A percentile compares a stretch with the other conserved stretches of the same genome.
Conservation (phyloP, 2,888 invertebrate species). For the Ditula angustiorana region DNA sequence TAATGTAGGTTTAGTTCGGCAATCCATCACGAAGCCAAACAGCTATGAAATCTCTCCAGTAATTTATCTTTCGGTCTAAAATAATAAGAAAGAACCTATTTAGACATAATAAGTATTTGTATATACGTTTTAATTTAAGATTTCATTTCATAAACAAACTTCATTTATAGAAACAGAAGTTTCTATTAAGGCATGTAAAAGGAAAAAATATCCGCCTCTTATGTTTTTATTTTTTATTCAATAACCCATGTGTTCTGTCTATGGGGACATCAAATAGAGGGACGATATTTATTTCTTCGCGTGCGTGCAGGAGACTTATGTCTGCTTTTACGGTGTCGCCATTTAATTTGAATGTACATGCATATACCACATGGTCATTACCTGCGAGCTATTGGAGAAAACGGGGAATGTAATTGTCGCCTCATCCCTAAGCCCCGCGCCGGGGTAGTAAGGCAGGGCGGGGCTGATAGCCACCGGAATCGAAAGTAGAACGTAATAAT, state of each 20-base stretch:
- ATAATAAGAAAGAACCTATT: background rate
- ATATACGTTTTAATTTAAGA: no score
- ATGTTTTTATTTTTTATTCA: slow-evolving; percentile 56
- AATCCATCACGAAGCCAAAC: slow-evolving; percentile 66
- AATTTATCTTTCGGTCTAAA: slow-evolving; percentile 51
- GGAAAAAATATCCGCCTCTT: background rate
- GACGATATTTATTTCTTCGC: slow-evolving; percentile 69
- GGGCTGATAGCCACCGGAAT: slow-evolving; percentile 74
- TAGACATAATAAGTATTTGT: background rate
- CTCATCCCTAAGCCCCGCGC: slow-evolving; percentile 71
- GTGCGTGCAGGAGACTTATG: slow-evolving; percentile 68
- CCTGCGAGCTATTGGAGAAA: slow-evolving; percentile 64
- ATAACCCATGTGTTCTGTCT: slow-evolving; percentile 58
- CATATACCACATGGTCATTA: slow-evolving; percentile 66
- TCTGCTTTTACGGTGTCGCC: slow-evolving; percentile 73
- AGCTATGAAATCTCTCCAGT: slow-evolving; percentile 62
- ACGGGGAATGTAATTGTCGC: slow-evolving; percentile 75
- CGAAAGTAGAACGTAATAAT: slow-evolving; percentile 81
- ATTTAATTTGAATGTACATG: slow-evolving; percentile 79
- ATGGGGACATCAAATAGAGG: slow-evolving; percentile 63
- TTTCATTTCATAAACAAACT: no score
- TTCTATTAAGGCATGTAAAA: background rate
- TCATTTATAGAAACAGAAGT: no score
- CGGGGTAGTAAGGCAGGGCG: slow-evolving; percentile 50
- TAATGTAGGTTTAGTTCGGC: slow-evolving; percentile 46